Conservation (phyloP, 2,113 vertebrate genomes). For the Aepyceros melampus region DNA sequence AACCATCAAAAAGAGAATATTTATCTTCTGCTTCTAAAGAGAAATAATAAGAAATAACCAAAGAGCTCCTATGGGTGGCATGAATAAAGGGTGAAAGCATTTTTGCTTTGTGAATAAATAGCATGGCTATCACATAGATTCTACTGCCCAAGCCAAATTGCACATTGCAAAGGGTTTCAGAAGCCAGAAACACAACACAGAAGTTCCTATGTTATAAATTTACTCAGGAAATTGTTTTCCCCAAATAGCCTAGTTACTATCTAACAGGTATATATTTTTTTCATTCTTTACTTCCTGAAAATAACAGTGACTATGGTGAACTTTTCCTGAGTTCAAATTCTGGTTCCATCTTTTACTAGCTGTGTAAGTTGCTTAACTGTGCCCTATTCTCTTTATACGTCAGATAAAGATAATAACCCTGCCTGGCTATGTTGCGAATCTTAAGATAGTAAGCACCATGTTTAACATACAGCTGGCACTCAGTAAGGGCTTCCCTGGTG, state of each 20-base stretch:
- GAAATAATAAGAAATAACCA: not conserved
- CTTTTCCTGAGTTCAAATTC: not conserved
- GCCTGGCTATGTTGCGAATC: not conserved
- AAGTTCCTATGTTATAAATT: not conserved
- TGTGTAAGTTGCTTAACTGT: not conserved
- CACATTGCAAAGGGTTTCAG: not conserved
- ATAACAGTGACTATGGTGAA: not conserved
- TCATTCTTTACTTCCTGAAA: not conserved
- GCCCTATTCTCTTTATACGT: not conserved
- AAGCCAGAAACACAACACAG: not conserved
- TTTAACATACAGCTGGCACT: not conserved
- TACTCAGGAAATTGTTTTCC: not conserved
- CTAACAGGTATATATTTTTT: not conserved
- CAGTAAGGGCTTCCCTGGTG: not conserved
- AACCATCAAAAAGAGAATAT: not conserved
- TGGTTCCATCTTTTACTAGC: not conserved
- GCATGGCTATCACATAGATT: not conserved
- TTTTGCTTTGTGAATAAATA: not conserved
- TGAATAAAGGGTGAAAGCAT: not conserved
- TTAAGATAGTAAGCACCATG: not conserved
- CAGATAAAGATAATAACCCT: not conserved
- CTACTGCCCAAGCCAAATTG: not conserved
- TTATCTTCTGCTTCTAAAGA: not conserved
- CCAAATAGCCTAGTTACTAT: not conserved
- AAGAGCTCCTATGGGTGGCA: not conserved